Evolutionary conservation across 2,888 invertebrate species (phyloP).

Genomic region (Thereva nobilitata): DNA sequence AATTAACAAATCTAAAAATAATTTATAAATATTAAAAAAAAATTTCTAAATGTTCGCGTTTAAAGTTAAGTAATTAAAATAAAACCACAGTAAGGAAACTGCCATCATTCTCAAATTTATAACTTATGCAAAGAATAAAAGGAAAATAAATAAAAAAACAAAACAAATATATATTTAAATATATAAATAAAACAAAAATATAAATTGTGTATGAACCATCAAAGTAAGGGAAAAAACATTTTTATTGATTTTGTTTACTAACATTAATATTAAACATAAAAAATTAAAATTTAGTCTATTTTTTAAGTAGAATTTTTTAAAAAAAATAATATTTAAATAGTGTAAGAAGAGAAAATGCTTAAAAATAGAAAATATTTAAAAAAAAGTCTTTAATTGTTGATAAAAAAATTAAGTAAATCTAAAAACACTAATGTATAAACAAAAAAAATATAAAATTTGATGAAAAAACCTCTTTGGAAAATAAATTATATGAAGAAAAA

Average conservation of each 20-base stretch:
- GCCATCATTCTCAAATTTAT: slow-evolving; percentile 29
- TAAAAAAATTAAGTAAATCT: not conserved
- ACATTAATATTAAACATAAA: too few relatives aligned
- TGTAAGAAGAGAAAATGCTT: slow-evolving; percentile 24
- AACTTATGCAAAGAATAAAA: slow-evolving; percentile 19
- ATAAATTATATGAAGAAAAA: too few relatives aligned
- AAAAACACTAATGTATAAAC: too few relatives aligned
- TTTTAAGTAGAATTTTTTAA: slow-evolving; percentile 26
- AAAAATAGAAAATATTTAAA: not conserved
- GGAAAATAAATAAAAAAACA: slow-evolving; percentile 15
- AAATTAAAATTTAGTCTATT: slow-evolving; percentile 16
- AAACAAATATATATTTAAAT: not conserved
- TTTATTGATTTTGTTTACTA: too few relatives aligned
- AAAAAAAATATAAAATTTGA: too few relatives aligned
- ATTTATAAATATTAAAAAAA: slow-evolving; percentile 3
- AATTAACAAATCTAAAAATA: not conserved
- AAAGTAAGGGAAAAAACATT: too few relatives aligned
- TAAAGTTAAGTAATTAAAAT: slow-evolving; percentile 22
- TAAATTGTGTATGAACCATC: too few relatives aligned
- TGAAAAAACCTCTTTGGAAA: too few relatives aligned
- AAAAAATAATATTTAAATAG: slow-evolving; percentile 10
- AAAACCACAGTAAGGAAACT: slow-evolving; percentile 14
- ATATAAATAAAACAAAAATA: too few relatives aligned
- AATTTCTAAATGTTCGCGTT: slow-evolving; percentile 18
- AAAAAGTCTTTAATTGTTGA: slow-evolving; percentile 28